Base-by-base conservation (phyloP, 2,113 vertebrate species). In the Dendrocopos noguchii region DNA sequence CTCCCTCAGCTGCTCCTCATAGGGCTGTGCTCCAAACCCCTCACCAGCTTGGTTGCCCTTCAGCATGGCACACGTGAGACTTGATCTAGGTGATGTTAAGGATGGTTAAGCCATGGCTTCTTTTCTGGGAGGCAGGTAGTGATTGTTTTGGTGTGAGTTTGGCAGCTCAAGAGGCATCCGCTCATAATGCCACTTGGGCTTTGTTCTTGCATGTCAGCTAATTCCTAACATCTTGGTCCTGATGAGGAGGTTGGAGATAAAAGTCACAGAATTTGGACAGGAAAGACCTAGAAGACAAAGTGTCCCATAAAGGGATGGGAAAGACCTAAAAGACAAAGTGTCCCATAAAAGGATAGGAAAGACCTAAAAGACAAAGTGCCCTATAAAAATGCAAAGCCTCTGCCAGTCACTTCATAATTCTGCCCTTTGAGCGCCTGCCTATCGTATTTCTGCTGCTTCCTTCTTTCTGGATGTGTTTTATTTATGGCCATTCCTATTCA, bases 141-240 rank as follows among this genome's bases (percentile, higher is more conserved):
- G 25, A 79, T 93, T 88, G 88, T 31, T 50, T 22, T 50, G 20
- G 27, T 71, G 0, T 67, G 13, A 39, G 5, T 82, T 71, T 85
- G 74, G 81, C 44, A 82, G 80, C 72, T 60, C 78, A 31, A 36
- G 82, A 63, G 56, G 21, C n/a, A 71, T 81, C 72, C 3, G 3
- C 27, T 84, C 46, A 53, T 90, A 67, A 71, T 80, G 88, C 66
- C 52, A 84, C 36, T 71, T 88, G 78, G 67, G 15, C 88, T 71
- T 94, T 85, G 31, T 18, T 46, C 53, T 63, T 82, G 25, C 36
- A 28, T 6, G 21, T 47, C 61, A 42, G 61, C 56, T 80, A n/a
- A 36, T 56, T 60, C 64, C 21, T 56, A n/a, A 17, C 2, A 0
- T 31, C 74, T 42, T n/a, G 17, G 22, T 63, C 31, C 64, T 74